A percentile compares a stretch with the other conserved stretches of the same genome.
Conservation (phyloP, 2,113 vertebrate genomes). For the Dicentrarchus labrax region DNA sequence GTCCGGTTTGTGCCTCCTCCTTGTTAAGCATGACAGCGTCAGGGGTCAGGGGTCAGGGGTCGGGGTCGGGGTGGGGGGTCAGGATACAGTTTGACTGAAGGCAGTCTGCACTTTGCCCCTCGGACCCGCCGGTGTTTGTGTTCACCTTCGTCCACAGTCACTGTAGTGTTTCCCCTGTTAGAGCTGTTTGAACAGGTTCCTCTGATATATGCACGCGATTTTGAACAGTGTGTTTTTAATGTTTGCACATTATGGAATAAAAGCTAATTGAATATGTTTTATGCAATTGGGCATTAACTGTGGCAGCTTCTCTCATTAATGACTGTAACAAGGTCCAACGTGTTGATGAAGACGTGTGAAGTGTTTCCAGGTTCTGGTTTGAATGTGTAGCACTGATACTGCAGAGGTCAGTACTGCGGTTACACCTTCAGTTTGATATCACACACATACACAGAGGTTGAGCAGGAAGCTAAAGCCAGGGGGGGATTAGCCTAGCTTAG, state of each 20-base stretch:
- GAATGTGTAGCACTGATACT: slow-evolving; percentile 13
- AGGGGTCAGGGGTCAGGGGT: not conserved
- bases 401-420: not conserved
- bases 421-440: too few relatives aligned
- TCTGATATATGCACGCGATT: slow-evolving; percentile 46
- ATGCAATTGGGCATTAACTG: slow-evolving; percentile 67
- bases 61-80: too few relatives aligned
- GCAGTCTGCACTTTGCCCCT: slow-evolving; percentile 23
- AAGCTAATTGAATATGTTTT: slow-evolving; percentile 63
- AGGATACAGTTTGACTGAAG: too few relatives aligned
- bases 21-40: slow-evolving; percentile 40
- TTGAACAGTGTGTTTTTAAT: slow-evolving; percentile 42
- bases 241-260: slow-evolving; percentile 73
- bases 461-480: not conserved
- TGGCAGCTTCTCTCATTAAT: slow-evolving; percentile 62
- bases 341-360: not conserved
- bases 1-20: slow-evolving; percentile 39
- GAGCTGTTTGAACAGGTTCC: slow-evolving; percentile 13
- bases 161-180: not conserved
- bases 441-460: too few relatives aligned
- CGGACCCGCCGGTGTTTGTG: not conserved
- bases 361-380: slow-evolving; percentile 10
- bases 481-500: slow-evolving; percentile 10
- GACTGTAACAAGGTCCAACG: slow-evolving; percentile 10
- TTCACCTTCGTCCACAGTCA: not conserved